Evolutionary conservation across 2,888 invertebrate genomes (phyloP).

Genomic region (Blastobasis adustella): DNA sequence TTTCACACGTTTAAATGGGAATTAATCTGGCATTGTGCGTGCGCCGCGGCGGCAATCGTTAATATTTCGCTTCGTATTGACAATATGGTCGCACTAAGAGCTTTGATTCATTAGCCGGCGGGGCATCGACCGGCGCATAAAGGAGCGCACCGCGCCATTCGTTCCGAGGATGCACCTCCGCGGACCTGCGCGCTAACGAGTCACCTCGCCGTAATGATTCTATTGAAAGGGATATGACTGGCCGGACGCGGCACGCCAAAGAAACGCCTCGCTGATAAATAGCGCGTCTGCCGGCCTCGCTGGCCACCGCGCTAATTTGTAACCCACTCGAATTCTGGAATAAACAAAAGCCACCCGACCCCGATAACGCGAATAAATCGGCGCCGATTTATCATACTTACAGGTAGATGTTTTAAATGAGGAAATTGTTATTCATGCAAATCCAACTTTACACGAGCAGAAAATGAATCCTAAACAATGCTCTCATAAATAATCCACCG

Average conservation of each 20-base stretch:
- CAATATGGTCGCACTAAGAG: slow-evolving; percentile 56
- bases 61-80: slow-evolving; percentile 65
- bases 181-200: slow-evolving; percentile 65
- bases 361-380: slow-evolving; percentile 63
- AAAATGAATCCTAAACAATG: slow-evolving; percentile 63
- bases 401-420: slow-evolving; percentile 65
- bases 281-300: slow-evolving; percentile 34
- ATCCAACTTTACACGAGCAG: slow-evolving; percentile 64
- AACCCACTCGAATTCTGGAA: slow-evolving; percentile 49
- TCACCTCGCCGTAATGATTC: slow-evolving; percentile 59
- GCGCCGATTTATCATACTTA: slow-evolving; percentile 55
- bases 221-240: slow-evolving; percentile 54
- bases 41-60: slow-evolving; percentile 40
- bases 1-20: slow-evolving; percentile 62
- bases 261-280: slow-evolving; percentile 32
- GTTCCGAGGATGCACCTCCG: slow-evolving; percentile 55
- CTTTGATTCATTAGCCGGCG: slow-evolving; percentile 65
- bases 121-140: slow-evolving; percentile 65
- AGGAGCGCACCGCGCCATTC: slow-evolving; percentile 59
- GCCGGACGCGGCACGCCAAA: slow-evolving; percentile 29
- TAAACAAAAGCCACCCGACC: slow-evolving; percentile 47
- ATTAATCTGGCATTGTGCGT: slow-evolving; percentile 61
- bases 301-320: slow-evolving; percentile 36
- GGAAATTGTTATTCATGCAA: slow-evolving; percentile 67
- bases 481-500: slow-evolving; percentile 59